Base-by-base conservation (phyloP, 2,888 invertebrate species). In the Hirtodrosophila alboralis region DNA sequence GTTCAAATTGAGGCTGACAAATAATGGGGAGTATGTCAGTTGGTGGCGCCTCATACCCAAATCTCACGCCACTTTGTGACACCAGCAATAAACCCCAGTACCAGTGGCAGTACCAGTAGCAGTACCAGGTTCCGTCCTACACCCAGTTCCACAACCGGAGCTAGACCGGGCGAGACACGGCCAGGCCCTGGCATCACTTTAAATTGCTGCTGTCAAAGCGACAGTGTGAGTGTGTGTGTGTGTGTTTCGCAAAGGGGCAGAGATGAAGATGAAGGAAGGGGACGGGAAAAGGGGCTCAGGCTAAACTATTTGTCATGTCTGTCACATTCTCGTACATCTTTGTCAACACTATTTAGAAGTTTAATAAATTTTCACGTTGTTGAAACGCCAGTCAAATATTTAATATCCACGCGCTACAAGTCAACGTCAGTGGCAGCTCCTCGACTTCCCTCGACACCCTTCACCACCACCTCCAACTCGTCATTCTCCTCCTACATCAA, bases 331-430 rank as follows among this genome's bases (percentile, higher is more conserved):
- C 77, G 83, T 87, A 85, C 84, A 86, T 88, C 88, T 83, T 85
- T 88, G 88, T 88, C 88, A 88, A 85, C 87, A 85, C 77, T 75
- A 86, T 78, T 75, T 77, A 75, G 64, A 80, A 84, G 72, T 75
- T 86, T 77, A 80, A 87, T 86, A 83, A 83, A 68, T 87, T 86
- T 83, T 65, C 68, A 74, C 69, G 65, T 59, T 81, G 71, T 60
- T 62, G 69, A 75, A 77, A 75, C 51, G 69, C 62, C 63, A 51
- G 59, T 77, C 76, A 77, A 77, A 68, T 45, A 48, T 68, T 74
- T 80, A 61, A 70, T 73, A 73, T 56, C 52, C 67, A 68, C 47
- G 62, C 60, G 69, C 74, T 38, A 41, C 34, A 14, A 36, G 31
- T 64, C 66, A 62, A 53, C 37, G 51, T 52, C 68, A 69, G 43